A percentile compares a stretch with the other conserved stretches of the same genome.
Evolutionary conservation across 2,113 vertebrate species (phyloP).

Genomic region (Sylvietta virens): DNA sequence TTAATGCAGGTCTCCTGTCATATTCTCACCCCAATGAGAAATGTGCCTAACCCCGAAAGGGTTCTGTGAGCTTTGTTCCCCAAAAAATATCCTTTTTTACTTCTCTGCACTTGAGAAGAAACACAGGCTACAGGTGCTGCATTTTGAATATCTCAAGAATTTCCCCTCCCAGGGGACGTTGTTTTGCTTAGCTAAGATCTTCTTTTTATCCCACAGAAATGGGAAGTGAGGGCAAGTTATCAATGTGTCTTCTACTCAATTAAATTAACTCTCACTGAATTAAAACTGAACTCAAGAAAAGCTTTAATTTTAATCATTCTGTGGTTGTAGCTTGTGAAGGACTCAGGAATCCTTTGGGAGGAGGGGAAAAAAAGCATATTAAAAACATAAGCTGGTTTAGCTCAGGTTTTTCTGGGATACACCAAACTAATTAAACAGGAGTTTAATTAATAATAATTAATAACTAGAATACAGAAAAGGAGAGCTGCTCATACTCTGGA

Average conservation of each 20-base stretch:
- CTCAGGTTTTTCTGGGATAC: not conserved
- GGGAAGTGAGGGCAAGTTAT: not conserved
- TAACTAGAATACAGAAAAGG: not conserved
- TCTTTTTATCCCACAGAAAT: not conserved
- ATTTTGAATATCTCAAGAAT: not conserved
- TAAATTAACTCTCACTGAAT: not conserved
- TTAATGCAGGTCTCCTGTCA: too few species aligned
- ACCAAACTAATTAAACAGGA: not conserved
- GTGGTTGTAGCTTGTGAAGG: not conserved
- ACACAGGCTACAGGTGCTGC: not conserved
- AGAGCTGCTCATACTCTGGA: not conserved
- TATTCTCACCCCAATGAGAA: too few species aligned
- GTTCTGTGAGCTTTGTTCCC: not conserved
- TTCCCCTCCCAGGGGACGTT: not conserved
- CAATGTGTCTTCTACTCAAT: not conserved
- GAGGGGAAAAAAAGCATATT: rapidly evolving
- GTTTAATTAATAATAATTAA: not conserved
- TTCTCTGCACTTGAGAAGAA: not conserved
- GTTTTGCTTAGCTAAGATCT: not conserved
- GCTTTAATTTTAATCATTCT: not conserved
- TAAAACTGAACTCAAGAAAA: not conserved
- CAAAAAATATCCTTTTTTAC: not conserved
- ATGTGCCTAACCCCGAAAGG: too few species aligned
- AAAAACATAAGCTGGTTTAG: not conserved
- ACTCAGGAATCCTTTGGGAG: not conserved